A percentile compares a stretch with the other conserved stretches of the same genome.
Conservation (phyloP, 1,140 invertebrate species). For the Zaprionus lachaisei region DNA sequence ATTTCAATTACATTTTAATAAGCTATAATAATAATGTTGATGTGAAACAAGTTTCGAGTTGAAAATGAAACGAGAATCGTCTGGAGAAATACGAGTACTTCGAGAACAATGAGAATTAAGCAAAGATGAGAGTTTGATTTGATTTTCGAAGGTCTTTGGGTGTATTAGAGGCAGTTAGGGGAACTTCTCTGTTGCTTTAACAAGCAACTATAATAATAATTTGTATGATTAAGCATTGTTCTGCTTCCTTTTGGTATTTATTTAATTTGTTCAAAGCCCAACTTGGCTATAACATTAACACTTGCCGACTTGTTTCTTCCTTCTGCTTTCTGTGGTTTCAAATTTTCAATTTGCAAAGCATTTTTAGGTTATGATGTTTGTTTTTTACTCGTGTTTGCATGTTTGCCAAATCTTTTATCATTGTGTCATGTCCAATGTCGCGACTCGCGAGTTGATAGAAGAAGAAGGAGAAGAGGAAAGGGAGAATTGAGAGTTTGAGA, state of each 20-base stretch:
- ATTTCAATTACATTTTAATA: slow-evolving; percentile 33
- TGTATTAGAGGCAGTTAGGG: slow-evolving; percentile 2
- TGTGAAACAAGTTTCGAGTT: slow-evolving; percentile 23
- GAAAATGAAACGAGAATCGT: background rate
- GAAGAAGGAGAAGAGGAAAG: background rate
- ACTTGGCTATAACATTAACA: slow-evolving; percentile 34
- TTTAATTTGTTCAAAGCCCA: slow-evolving; percentile 34
- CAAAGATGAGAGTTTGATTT: slow-evolving; percentile 20
- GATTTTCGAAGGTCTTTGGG: slow-evolving; percentile 63
- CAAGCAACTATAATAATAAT: slow-evolving; percentile 48
- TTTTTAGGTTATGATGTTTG: slow-evolving; percentile 25
- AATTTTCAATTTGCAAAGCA: slow-evolving; percentile 62
- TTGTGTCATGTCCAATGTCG: slow-evolving; percentile 54
- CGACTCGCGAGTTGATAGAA: slow-evolving; percentile 23
- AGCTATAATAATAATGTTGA: slow-evolving; percentile 24
- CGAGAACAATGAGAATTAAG: background rate
- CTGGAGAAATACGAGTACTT: background rate
- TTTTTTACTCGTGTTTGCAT: slow-evolving; percentile 45
- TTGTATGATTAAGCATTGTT: slow-evolving; percentile 61
- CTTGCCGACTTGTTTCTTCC: slow-evolving; percentile 23
- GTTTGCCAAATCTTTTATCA: slow-evolving; percentile 56
- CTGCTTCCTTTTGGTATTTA: slow-evolving; percentile 28
- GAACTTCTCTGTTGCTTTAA: slow-evolving; percentile 37
- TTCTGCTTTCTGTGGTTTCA: slow-evolving; percentile 43
- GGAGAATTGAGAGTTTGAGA: slow-evolving; percentile 2